A percentile compares a stretch with the other conserved stretches of the same genome.
Conservation (phyloP, 37 sponge, comb jelly and placozoan species). For the Amphimedon queenslandica region DNA sequence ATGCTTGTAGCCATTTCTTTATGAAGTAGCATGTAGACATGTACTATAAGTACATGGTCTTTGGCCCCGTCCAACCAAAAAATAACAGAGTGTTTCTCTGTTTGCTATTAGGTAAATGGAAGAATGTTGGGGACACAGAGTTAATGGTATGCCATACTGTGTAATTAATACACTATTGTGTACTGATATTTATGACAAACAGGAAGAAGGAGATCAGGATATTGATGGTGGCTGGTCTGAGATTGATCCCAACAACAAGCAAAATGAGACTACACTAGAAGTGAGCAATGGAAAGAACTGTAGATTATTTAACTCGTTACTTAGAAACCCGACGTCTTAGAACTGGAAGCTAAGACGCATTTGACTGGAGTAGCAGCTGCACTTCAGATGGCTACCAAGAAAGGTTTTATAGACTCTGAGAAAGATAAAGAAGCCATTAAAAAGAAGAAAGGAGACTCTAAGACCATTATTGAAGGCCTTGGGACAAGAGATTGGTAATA, state of each 20-base stretch:
- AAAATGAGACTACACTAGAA: no score
- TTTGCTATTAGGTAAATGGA: no score
- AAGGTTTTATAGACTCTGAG: constrained; percentile 75
- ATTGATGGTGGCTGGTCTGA: constrained; percentile 48
- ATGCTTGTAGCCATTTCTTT: no score
- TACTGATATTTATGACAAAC: no score
- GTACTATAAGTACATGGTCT: no score
- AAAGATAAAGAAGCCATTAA: neutral
- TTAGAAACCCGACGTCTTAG: constrained; percentile 68
- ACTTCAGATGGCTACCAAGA: constrained; percentile 83
- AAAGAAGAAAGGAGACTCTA: constrained; percentile 13
- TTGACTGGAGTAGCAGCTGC: constrained; percentile 71
- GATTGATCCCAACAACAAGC: constrained; percentile 10
- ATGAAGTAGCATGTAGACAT: no score
- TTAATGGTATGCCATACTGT: no score
- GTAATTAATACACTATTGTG: no score
- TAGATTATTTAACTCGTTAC: constrained; percentile 4
- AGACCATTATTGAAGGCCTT: neutral
- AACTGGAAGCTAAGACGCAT: constrained; percentile 85
- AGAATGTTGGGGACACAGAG: no score
- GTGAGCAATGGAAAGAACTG: no score
- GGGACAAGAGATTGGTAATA: constrained; percentile 39
- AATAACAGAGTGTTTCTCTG: no score
- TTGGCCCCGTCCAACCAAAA: no score
- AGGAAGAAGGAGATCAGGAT: neutral